phyloP scores from a whole-genome alignment of 2,888 invertebrate genomes.

The Acrobeloides nanus region DNA sequence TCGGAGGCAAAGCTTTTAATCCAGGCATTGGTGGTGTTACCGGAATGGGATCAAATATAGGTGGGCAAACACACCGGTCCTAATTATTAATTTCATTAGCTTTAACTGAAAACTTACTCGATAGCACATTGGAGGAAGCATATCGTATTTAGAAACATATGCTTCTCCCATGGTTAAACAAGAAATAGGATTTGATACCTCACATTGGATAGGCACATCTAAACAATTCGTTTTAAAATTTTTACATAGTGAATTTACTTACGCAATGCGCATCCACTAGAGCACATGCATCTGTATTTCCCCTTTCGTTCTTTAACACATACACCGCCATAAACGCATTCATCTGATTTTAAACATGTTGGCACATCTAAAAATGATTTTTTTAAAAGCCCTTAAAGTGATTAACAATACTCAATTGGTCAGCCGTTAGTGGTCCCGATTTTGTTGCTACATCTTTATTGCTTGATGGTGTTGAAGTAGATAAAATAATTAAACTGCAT shows the following conservation, averaged over 20 bases:
- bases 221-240: conserved; percentile 8
- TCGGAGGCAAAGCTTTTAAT: conserved; percentile 37
- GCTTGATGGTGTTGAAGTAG: too few species aligned
- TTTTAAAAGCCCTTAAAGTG: too few species aligned
- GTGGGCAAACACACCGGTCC: conserved; percentile 46
- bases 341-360: conserved; percentile 34
- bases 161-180: conserved; percentile 37
- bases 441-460: too few species aligned
- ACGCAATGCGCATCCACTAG: conserved; percentile 44
- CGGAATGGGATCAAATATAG: conserved; percentile 37
- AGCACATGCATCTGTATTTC: conserved; percentile 42
- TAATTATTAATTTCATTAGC: too few species aligned
- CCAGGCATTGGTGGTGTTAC: conserved; percentile 27
- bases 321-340: conserved; percentile 44
- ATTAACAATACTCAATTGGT: background rate
- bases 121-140: conserved; percentile 34
- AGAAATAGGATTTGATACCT: conserved; percentile 13
- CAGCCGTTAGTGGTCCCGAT: conserved; percentile 6
- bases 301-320: conserved; percentile 38
- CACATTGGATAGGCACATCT: conserved; percentile 31
- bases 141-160: conserved; percentile 32
- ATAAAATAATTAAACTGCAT: too few species aligned
- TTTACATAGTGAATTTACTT: conserved; percentile 14
- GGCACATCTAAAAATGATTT: conserved; percentile 31
- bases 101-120: too few species aligned